Base-by-base conservation (phyloP, 1,140 invertebrate species). In the Trachymyrmex septentrionalis region DNA sequence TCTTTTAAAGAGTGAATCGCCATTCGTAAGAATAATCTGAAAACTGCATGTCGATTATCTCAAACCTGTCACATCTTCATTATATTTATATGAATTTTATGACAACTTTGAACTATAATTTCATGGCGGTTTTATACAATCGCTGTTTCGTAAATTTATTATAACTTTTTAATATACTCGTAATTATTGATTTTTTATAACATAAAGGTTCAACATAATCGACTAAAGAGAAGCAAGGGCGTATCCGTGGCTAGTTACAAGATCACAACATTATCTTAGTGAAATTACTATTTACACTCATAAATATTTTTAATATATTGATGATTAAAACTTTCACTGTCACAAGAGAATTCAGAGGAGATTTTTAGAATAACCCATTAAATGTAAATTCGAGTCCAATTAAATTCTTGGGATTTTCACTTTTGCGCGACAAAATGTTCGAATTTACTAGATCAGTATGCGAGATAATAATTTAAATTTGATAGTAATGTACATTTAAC, bases 401-500 rank as follows among this genome's bases (percentile, higher is more conserved):
- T 14, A 61, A 30, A 59, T 59, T 6, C 4, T 14, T n/a, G 48
- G 4, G 3, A 24, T 44, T 53, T 44, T 9, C 27, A 78, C 14
- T 55, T 27, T 27, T 67, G 21, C 1, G 34, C 6, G 48, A 38
- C 50, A 9, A 27, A 59, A 10, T 4, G 3, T 10, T 16, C 14
- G 21, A 57, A 71, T 72, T 24, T 44, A 3, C 1, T 27, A 44
- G 78, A 57, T 44, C 24, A 19, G 21, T 57, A 21, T 48, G 19
- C 55, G 3, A 14, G 7, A 27, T 14, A 30, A 73, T 82, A 84
- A 84, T 34, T 84, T n/a, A 75, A 38, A 76, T 73, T 87, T 85
- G 88, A 90, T 90, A 69, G 66, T 77, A 71, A 63, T 48, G 44
- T 24, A 64, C 57, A 63, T 53, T 59, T 9, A n/a, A 38, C 73